Conservation (phyloP, 2,113 vertebrate species). For the Dissostichus mawsoni region DNA sequence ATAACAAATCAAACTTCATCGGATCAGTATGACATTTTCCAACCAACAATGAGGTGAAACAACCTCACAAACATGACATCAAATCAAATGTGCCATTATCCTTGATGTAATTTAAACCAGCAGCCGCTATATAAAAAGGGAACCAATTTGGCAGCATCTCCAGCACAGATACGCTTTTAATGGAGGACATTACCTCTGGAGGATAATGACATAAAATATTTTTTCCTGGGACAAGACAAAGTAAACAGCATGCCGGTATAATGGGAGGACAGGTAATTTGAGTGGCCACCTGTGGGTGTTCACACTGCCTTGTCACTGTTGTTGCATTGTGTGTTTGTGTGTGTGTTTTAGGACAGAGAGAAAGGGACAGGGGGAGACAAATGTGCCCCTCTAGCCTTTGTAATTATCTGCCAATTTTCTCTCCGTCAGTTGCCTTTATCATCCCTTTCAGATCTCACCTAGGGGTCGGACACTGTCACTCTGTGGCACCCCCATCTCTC, state of each 20-base stretch:
- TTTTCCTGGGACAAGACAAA: slow-evolving; percentile 8
- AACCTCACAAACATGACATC: slow-evolving; percentile 7
- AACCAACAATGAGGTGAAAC: not conserved
- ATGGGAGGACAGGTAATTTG: slow-evolving; percentile 53
- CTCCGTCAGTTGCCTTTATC: slow-evolving; percentile 81
- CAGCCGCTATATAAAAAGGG: slow-evolving; percentile 10
- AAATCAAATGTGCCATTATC: slow-evolving; percentile 9
- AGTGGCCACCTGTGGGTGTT: slow-evolving; percentile 51
- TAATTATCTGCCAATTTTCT: slow-evolving; percentile 85
- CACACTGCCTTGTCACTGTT: slow-evolving; percentile 43
- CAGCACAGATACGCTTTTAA: not conserved
- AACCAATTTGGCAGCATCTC: slow-evolving; percentile 12
- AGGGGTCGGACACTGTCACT: slow-evolving; percentile 77
- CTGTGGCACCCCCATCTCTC: slow-evolving; percentile 73
- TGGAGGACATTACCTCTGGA: slow-evolving; percentile 21
- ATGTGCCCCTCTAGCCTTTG: slow-evolving; percentile 77
- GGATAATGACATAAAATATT: slow-evolving; percentile 20
- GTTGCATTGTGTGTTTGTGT: slow-evolving; percentile 22
- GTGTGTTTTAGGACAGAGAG: slow-evolving; percentile 49
- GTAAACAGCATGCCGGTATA: slow-evolving; percentile 30
- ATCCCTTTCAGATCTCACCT: slow-evolving; percentile 81
- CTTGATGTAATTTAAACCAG: slow-evolving; percentile 2
- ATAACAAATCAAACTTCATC: not conserved
- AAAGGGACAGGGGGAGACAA: slow-evolving; percentile 66
- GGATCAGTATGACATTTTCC: slow-evolving; percentile 1